These are phyloP conservation scores for Labrus mixtus DNA, from an alignment of 2,113 vertebrate genomes.

Conservation along the genomic window DNA sequence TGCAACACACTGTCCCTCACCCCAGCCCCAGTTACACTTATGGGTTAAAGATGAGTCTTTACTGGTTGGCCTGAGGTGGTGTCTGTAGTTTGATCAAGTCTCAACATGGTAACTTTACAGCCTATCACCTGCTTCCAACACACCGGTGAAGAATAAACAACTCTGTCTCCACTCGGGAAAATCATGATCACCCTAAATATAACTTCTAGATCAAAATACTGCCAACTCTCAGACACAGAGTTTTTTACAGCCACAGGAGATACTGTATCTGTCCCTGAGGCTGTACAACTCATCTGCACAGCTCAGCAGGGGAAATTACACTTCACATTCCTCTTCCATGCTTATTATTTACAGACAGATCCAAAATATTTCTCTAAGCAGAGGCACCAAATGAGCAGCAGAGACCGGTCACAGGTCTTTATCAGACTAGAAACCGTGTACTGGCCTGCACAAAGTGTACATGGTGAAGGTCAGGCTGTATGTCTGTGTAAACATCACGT, in stretches of 20 bases:
- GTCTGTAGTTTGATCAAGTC: no score
- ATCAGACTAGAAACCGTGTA: not conserved
- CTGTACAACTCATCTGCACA: not conserved
- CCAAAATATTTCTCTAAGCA: not conserved
- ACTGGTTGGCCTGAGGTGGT: no score
- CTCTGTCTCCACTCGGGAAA: no score
- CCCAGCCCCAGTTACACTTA: no score
- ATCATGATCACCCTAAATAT: no score
- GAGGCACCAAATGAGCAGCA: not conserved
- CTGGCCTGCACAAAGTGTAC: not conserved
- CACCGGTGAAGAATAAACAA: not conserved
- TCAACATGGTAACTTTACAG: no score
- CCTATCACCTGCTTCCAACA: no score
- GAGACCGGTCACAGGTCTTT: not conserved
- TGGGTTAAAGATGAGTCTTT: no score
- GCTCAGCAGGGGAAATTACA: not conserved
- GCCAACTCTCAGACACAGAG: not conserved
- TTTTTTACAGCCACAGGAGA: not conserved
- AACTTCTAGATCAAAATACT: not conserved
- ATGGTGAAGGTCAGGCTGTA: not conserved
- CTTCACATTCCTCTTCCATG: slow-evolving; percentile 3
- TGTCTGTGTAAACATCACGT: no score
- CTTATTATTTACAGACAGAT: slow-evolving; percentile 4
- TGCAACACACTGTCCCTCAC: no score
- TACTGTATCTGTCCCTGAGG: not conserved